Evolutionary conservation across 2,888 invertebrate genomes (phyloP), one percentile per base, ranked within the genome.

Genomic region (Epinotia nisella): DNA sequence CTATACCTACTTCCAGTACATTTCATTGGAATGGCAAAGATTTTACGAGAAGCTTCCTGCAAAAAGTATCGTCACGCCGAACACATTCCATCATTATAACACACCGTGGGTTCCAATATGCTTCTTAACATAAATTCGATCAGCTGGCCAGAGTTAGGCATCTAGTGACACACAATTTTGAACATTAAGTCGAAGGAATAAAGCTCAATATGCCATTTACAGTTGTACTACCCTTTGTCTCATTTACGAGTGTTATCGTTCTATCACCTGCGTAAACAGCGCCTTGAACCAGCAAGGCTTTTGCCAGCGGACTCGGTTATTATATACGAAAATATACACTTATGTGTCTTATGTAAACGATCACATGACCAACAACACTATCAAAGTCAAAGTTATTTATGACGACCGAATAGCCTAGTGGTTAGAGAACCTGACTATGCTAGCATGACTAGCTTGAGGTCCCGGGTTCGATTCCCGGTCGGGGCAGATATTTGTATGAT

Each of bases 221-320:
- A 49, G 5, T 49, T 7, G 15, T 0, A 5, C 3, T n/a, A 49
- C 49, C n/a, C 24, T n/a, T 35, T 59, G 35, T 35, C 15, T 17
- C 39, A 2, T 59, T 35, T 17, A 10, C 39, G 29, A 58, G 29
- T 29, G 66, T 49, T 67, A 35, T 41, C 2, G 2, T 21, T 39
- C 41, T 3, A 21, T 56, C 59, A 68, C 13, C 68, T 68, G 51
- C 21, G 51, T 49, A 49, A 68, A 68, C 51, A 60, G 10, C 11
- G 39, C 68, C 60, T 59, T 68, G 68, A 68, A 68, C 51, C 45
- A 51, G 59, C 24, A 29, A 67, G 29, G 67, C 17, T 9, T 35
- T 9, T 45, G 58, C 17, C 15, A 7, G 53, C 15, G 10, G n/a
- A 49, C n/a, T 1, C 45, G 2, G 45, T 15, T 45, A 45, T 45